Evolutionary conservation across 37 sponge, comb jelly and placozoan species (phyloP).

Genomic region (Beroe forskalii): DNA sequence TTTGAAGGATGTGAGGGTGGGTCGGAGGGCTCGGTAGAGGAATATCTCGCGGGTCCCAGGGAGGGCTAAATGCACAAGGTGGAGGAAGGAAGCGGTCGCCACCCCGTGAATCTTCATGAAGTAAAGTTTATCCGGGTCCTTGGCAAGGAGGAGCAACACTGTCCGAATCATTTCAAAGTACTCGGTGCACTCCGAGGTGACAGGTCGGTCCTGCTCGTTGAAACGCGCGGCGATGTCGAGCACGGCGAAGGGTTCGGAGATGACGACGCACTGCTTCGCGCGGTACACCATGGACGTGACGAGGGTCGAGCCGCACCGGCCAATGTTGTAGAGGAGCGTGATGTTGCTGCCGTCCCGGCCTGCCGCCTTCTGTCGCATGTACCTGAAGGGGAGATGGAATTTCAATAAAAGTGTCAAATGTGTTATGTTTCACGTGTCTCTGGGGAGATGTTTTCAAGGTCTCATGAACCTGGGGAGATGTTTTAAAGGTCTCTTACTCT

Average conservation of each 20-base stretch:
- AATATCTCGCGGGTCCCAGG: neutral
- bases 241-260: slow-evolving; percentile 5
- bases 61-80: neutral
- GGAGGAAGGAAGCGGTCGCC: neutral
- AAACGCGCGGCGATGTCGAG: neutral
- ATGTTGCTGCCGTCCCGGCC: slow-evolving; percentile 13
- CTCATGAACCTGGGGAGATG: too few species aligned
- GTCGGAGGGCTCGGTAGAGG: neutral
- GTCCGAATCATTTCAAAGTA: neutral
- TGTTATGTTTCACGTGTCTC: too few species aligned
- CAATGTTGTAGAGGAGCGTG: slow-evolving; percentile 31
- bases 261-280: neutral
- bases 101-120: neutral
- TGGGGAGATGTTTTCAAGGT: too few species aligned
- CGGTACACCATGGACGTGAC: neutral
- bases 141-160: neutral
- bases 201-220: neutral
- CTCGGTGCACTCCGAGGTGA: neutral
- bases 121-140: neutral
- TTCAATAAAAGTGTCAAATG: too few species aligned
- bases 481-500: too few species aligned
- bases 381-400: neutral
- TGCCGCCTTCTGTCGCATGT: neutral
- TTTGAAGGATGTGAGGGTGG: neutral
- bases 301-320: slow-evolving; percentile 34